phyloP scores from a whole-genome alignment of 2,888 invertebrate genomes.

The Deilephila porcellus region DNA sequence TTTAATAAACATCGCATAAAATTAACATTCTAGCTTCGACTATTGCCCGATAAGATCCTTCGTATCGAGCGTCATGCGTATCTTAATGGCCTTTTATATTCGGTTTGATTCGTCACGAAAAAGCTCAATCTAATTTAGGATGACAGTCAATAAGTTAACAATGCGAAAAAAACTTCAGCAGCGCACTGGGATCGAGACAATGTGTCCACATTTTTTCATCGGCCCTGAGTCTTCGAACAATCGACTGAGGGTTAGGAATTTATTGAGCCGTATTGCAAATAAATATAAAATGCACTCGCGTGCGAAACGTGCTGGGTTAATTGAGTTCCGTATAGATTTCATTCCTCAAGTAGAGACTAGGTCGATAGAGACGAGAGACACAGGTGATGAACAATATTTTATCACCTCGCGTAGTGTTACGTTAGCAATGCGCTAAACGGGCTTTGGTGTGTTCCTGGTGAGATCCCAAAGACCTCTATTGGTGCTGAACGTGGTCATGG shows the following conservation, averaged over 20 bases:
- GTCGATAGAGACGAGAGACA: too few species aligned
- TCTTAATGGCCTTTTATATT: slow-evolving; percentile 18
- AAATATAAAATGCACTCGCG: slow-evolving; percentile 55
- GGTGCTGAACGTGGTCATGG: too few species aligned
- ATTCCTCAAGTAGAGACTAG: not conserved
- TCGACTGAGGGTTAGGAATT: slow-evolving; percentile 75
- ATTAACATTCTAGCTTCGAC: not conserved
- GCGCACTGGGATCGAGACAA: slow-evolving; percentile 52
- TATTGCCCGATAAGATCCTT: not conserved
- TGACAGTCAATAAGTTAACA: slow-evolving; percentile 53
- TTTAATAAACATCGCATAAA: too few species aligned
- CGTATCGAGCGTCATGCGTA: not conserved
- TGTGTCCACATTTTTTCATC: slow-evolving; percentile 70
- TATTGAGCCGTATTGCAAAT: slow-evolving; percentile 78
- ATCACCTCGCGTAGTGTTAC: too few species aligned
- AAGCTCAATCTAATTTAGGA: slow-evolving; percentile 60
- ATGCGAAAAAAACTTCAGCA: slow-evolving; percentile 25
- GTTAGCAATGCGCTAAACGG: too few species aligned
- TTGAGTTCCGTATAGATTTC: slow-evolving; percentile 18
- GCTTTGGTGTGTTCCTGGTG: too few species aligned
- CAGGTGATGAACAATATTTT: too few species aligned
- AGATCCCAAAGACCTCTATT: too few species aligned
- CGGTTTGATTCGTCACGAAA: slow-evolving; percentile 44
- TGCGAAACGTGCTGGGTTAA: not conserved
- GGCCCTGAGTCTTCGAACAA: slow-evolving; percentile 58